Base-by-base conservation (phyloP, 2,888 invertebrate species). In the Oscheius sp. region DNA sequence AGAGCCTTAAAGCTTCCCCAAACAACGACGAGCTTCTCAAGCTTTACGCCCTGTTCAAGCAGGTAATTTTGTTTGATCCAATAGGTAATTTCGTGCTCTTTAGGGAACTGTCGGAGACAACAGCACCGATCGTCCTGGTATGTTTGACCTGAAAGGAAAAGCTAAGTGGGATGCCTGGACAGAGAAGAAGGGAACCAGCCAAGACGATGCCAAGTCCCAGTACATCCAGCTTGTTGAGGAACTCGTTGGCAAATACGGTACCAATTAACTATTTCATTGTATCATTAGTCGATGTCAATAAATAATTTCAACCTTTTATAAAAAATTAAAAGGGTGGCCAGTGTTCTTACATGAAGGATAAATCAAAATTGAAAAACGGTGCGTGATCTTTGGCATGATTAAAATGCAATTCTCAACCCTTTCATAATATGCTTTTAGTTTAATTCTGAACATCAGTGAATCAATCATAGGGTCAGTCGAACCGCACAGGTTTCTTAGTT, bases 141-240 rank as follows among this genome's bases (percentile, higher is more conserved):
- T 96, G 92, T 91, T 96, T 82, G 96, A 97, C 91, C 92, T 96
- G 86, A 96, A 95, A 90, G 96, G 95, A 82, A 96, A 96, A 91
- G 96, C 96, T 2, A 98, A 98, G 90, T 97, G 96, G 95, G 94
- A 95, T 89, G 93, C 94, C 3, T 98, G 97, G 97, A 93, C 93
- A 85, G 91, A 90, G 70, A 93, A 93, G 89, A 94, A 94, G 90
- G 96, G 83, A 77, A 71, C 74, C 0, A 70, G 75, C n/a, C 71
- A 93, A 88, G 94, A 94, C 1, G 93, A 93, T 76, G 96, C 96
- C 21, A 94, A 94, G 90, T 92, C 93, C 88, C 93, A 93, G 5
- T 96, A 96, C 91, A 91, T 96, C 79, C 78, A 78, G 3, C 74
- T 84, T 35, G 85, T 79, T 62, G 81, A 84, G 73, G 68, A 82